Conservation (phyloP, 2,888 invertebrate species). For the Phalera bucephala region DNA sequence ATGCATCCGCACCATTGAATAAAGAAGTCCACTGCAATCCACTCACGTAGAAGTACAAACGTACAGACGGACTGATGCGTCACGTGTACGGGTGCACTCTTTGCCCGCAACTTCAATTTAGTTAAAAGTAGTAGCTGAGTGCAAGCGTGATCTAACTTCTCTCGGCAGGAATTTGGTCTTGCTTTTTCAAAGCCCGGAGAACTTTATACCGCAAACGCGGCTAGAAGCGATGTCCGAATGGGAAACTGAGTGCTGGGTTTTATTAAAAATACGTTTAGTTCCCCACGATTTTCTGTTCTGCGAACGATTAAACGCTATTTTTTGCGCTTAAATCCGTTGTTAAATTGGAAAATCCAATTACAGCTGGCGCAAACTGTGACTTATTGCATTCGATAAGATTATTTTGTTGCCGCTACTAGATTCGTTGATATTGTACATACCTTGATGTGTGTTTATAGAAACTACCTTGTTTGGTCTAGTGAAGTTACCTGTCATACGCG, state of each 20-base stretch:
- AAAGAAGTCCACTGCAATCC: constrained; percentile 54
- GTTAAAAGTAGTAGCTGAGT: constrained; percentile 75
- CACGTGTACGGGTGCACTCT: constrained; percentile 63
- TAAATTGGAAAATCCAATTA: constrained; percentile 1
- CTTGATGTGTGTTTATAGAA: no score
- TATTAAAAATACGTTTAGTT: constrained; percentile 18
- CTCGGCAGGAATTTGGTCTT: constrained; percentile 48
- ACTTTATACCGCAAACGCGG: constrained; percentile 34
- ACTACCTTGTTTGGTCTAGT: no score
- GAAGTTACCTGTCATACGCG: no score
- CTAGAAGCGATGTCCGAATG: constrained; percentile 22
- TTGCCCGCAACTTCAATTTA: constrained; percentile 75
- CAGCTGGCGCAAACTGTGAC: neutral
- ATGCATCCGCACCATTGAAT: constrained; percentile 49
- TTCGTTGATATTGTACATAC: no score
- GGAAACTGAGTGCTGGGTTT: constrained; percentile 7
- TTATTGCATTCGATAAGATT: neutral
- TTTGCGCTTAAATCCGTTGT: neutral
- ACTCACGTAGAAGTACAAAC: constrained; percentile 68
- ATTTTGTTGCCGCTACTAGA: no score
- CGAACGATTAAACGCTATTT: neutral
- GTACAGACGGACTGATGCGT: constrained; percentile 63
- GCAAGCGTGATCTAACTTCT: constrained; percentile 63
- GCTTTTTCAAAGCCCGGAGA: constrained; percentile 30
- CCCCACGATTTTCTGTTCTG: constrained; percentile 5